Evolutionary conservation across 1,140 invertebrate genomes (phyloP), one percentile per base, ranked within the genome.

Genomic region (Ditylenchus dipsaci): DNA sequence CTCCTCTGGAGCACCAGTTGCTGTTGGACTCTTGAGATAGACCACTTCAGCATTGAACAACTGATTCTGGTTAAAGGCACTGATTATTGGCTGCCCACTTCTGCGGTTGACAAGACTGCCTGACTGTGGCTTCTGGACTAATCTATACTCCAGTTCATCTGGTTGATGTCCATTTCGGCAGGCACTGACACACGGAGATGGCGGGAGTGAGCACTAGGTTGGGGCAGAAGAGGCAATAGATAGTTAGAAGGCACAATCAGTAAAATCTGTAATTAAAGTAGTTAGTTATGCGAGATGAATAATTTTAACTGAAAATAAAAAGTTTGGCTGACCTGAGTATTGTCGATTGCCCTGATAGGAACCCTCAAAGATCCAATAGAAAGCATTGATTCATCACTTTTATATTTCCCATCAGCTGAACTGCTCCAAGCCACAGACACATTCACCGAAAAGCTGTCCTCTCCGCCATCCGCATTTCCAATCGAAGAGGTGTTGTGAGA

Each of bases 41-140:
- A 42, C 3, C 38, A 68, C 49, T 26, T 68, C 42, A 7, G n/a
- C 62, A 58, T 45, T 38, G 9, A 23, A 30, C n/a, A 68, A n/a
- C 38, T 66, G 38, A n/a, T 3, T 42, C 29, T 68, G 66, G 29
- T 26, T 65, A 7, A 68, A 68, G n/a, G 23, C 66, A 29, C 27
- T 67, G 23, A 21, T 23, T 23, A 68, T 65, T 5, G 60, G 66
- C 58, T 71, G 17, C 15, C 19, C 45, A 29, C 21, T 29, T 15
- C 23, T 17, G 9, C 62, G 60, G 17, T 68, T 68, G 13, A 65
- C 29, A 9, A 68, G 27, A n/a, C 19, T 30, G 23, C 47, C n/a
- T 7, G n/a, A 66, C n/a, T 23, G 60, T 1, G 63, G 49, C 61
- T 68, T 65, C 43, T 68, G 23, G 1, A 68, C 66, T 8, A 68